A percentile compares a stretch with the other conserved stretches of the same genome.
Conservation (phyloP, 2,113 vertebrate genomes). For the Serinus canaria region DNA sequence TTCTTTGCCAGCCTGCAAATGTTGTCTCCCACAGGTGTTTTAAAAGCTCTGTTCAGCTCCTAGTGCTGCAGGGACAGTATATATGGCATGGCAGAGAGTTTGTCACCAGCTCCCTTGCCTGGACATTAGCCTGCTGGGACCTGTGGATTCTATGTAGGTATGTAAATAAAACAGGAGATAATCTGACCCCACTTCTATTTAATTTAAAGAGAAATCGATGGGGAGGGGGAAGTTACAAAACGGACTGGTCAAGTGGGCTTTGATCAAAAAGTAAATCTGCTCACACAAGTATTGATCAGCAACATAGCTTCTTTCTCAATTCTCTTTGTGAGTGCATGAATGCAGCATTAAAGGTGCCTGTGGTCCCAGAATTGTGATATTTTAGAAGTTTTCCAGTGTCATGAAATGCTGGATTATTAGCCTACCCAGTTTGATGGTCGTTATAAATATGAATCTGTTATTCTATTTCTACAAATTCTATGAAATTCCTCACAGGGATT, state of each 20-base stretch:
- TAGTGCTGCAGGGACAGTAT: not conserved
- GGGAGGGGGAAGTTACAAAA: not conserved
- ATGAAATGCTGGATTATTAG: not conserved
- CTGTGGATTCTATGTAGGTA: not conserved
- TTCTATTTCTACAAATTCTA: not conserved
- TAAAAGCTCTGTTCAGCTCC: not conserved
- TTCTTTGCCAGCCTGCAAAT: not conserved
- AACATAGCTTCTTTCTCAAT: not conserved
- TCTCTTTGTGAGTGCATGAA: not conserved
- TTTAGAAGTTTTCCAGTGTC: not conserved
- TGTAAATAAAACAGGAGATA: conserved; percentile 52
- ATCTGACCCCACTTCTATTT: conserved; percentile 19
- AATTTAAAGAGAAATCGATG: conserved; percentile 45
- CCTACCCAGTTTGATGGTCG: rapidly evolving
- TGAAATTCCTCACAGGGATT: not conserved
- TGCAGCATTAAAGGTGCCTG: not conserved
- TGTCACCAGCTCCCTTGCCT: not conserved
- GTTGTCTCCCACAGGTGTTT: not conserved
- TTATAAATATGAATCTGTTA: not conserved
- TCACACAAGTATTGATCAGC: conserved; percentile 26
- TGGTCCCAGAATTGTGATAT: not conserved
- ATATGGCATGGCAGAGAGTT: not conserved
- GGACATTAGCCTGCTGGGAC: not conserved
- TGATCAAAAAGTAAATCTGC: conserved; percentile 60
- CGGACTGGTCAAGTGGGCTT: conserved; percentile 38